Evolutionary conservation across 2,797 vertebrate species (phyloP).

Genomic region (Lacerta viridis): DNA sequence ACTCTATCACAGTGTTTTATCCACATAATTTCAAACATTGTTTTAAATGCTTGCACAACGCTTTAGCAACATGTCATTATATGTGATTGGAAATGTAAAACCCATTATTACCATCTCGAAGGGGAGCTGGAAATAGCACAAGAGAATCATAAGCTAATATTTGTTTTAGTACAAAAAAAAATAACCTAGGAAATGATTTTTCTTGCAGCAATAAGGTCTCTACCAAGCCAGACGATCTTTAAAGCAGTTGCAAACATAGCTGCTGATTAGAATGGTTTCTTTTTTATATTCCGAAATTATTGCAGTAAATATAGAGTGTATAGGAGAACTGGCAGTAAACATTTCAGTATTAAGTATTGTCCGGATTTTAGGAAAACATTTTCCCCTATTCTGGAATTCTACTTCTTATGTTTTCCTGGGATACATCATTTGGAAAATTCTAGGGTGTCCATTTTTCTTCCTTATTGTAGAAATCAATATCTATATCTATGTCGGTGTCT

Average conservation of each 20-base stretch:
- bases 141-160: not conserved
- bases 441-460: not conserved
- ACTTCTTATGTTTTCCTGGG: not conserved
- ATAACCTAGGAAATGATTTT: not conserved
- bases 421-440: not conserved
- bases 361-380: not conserved
- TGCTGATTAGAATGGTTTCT: not conserved
- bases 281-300: not conserved
- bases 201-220: not conserved
- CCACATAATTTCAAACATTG: not conserved
- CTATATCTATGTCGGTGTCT: too few relatives aligned
- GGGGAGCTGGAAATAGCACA: not conserved
- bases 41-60: not conserved
- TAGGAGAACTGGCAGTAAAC: not conserved
- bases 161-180: slow-evolving; percentile 27
- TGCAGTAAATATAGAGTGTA: not conserved
- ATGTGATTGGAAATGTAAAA: slow-evolving; percentile 39
- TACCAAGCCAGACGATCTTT: not conserved
- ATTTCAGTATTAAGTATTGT: not conserved
- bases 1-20: not conserved
- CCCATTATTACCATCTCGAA: slow-evolving; percentile 6
- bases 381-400: not conserved
- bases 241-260: slow-evolving; percentile 1
- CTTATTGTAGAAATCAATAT: too few relatives aligned
- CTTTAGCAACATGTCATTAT: not conserved